Evolutionary conservation across 2,888 invertebrate genomes (phyloP), one percentile per base, ranked within the genome.

Genomic region (Emmelina monodactyla): DNA sequence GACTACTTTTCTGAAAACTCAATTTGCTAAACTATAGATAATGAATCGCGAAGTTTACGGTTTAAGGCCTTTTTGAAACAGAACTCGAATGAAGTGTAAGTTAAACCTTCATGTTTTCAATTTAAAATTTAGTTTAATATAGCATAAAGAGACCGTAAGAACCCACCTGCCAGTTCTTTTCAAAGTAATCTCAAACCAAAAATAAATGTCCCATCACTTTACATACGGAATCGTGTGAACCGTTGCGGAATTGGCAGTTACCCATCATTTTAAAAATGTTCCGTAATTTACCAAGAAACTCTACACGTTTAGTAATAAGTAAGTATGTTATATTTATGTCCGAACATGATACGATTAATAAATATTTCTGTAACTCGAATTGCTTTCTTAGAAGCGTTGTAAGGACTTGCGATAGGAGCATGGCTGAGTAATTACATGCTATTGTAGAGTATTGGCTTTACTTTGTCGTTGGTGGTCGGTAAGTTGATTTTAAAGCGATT

Each of bases 271-370:
- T n/a, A 25, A 25, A 25, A 25, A 25, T 11, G n/a, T 50, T n/a
- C 25, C 25, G 25, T 25, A 25, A n/a, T 25, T 55, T 53, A 55
- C 47, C 46, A 37, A 47, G 62, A 62, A 62, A 61, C 50, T 42
- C 43, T 55, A 58, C 59, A 57, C 57, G 56, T 43, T 40, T 49
- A 48, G 50, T 42, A 49, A 45, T 29, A 14, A 29, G 29, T 19
- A 19, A 9, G 9, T 12, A 12, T 7, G 45, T 48, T 51, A 47
- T 62, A 61, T 66, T 63, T 61, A 62, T 57, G 52, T 48, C 49
- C 46, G 41, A 54, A 63, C 62, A 69, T 63, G 75, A 76, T 75
- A 70, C 65, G 61, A 58, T 62, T 62, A 66, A 67, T 76, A 75
- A 75, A 73, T 69, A 71, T 62, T 66, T 68, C 58, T 58, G 54